Conservation (phyloP, 2,888 invertebrate genomes). For the Slavum lentiscoides region DNA sequence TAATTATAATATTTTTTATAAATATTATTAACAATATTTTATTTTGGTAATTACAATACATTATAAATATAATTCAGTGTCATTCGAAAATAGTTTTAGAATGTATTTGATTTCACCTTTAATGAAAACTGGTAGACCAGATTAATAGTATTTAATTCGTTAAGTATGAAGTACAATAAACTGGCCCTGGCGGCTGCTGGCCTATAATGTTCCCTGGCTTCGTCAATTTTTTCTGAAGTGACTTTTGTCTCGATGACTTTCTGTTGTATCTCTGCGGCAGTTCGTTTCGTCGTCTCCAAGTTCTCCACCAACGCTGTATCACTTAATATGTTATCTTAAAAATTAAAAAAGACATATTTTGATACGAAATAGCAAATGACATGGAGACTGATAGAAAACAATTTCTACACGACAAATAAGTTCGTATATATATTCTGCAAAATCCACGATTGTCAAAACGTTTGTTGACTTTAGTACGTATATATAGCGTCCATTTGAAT, state of each 20-base stretch:
- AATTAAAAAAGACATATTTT: background rate
- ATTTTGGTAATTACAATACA: too few relatives aligned
- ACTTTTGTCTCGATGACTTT: constrained; percentile 91
- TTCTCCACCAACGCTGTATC: constrained; percentile 95
- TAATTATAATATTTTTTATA: too few relatives aligned
- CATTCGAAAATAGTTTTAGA: too few relatives aligned
- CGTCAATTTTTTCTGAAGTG: constrained; percentile 89
- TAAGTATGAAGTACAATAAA: constrained; percentile 90
- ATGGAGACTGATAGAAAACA: too few relatives aligned
- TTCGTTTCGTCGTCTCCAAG: constrained; percentile 91
- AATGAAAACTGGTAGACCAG: constrained; percentile 96
- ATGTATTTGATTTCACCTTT: constrained; percentile 67
- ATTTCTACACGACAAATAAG: too few relatives aligned
- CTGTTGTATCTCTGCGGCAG: constrained; percentile 91
- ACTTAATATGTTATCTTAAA: constrained; percentile 80
- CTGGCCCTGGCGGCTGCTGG: constrained; percentile 92
- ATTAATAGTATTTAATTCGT: constrained; percentile 93
- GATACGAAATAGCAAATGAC: too few relatives aligned
- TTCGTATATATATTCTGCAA: too few relatives aligned
- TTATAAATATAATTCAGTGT: too few relatives aligned
- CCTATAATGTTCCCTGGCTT: constrained; percentile 85
- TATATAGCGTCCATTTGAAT: too few relatives aligned
- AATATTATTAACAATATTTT: too few relatives aligned
- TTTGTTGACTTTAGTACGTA: too few relatives aligned
- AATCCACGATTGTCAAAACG: too few relatives aligned